Evolutionary conservation across 2,888 invertebrate species (phyloP).

Genomic region (Acanthopleura granulata): DNA sequence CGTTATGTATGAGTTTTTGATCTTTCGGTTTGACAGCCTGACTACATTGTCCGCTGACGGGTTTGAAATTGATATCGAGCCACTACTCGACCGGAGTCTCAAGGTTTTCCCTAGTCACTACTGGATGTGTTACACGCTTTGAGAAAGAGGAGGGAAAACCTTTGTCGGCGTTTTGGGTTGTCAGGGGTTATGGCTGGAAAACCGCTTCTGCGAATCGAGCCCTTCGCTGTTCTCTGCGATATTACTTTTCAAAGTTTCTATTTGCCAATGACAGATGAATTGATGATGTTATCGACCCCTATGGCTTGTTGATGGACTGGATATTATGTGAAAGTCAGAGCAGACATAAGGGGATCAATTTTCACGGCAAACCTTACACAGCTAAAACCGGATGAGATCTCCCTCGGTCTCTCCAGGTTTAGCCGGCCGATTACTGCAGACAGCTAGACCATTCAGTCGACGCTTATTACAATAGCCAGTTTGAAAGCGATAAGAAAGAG

Average conservation of each 20-base stretch:
- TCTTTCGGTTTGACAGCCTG: neutral
- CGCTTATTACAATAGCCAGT: no score
- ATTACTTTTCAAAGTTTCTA: neutral
- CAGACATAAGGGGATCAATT: no score
- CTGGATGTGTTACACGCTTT: neutral
- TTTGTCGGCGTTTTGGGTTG: neutral
- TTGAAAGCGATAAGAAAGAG: no score
- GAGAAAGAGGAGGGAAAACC: neutral
- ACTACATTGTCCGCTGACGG: conserved; percentile 1
- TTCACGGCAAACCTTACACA: no score
- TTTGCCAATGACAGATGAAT: neutral
- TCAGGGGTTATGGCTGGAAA: neutral
- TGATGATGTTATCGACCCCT: neutral
- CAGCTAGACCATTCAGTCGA: no score
- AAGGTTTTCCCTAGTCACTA: neutral
- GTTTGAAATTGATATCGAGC: conserved; percentile 9
- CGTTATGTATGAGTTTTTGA: conserved; percentile 8
- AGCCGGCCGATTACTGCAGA: no score
- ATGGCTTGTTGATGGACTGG: no score
- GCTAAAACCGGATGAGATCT: no score
- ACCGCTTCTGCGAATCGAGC: neutral
- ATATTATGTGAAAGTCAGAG: no score
- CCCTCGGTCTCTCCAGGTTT: no score
- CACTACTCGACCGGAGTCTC: no score
- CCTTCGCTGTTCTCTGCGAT: neutral